Evolutionary conservation across 2,888 invertebrate species (phyloP).

Genomic region (Anaspis maculata): DNA sequence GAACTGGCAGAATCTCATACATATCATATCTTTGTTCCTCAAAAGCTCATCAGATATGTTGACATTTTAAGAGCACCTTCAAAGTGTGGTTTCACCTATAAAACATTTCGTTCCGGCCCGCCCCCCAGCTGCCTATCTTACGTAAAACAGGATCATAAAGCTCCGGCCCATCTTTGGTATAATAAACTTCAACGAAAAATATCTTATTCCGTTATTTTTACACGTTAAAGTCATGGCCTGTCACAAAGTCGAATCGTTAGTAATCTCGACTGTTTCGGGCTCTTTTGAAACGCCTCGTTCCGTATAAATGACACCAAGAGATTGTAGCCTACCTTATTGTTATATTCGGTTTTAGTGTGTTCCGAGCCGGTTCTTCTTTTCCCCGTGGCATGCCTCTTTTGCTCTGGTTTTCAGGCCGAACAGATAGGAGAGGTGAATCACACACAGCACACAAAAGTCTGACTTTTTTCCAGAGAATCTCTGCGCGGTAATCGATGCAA

Average conservation of each 20-base stretch:
- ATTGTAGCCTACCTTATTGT: slow-evolving; percentile 33
- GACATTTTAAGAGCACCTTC: no score
- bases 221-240: no score
- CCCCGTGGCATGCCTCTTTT: slow-evolving; percentile 16
- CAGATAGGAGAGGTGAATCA: no score
- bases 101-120: slow-evolving; percentile 24
- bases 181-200: slow-evolving; percentile 27
- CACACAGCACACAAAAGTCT: no score
- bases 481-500: no score
- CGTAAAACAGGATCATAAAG: slow-evolving; percentile 18
- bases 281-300: slow-evolving; percentile 31
- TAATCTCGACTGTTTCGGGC: slow-evolving; percentile 27
- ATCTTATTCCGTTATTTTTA: slow-evolving; percentile 27
- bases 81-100: slow-evolving; percentile 19
- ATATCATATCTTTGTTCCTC: no score
- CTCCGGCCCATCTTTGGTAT: slow-evolving; percentile 11
- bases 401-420: slow-evolving; percentile 19
- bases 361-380: slow-evolving; percentile 22
- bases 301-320: slow-evolving; percentile 30
- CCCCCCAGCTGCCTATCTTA: no score
- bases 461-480: no score
- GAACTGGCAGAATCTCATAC: no score
- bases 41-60: no score
- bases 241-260: slow-evolving; percentile 19
- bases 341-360: slow-evolving; percentile 28